Conservation (phyloP, 2,888 invertebrate species). For the Notodonta ziczac region DNA sequence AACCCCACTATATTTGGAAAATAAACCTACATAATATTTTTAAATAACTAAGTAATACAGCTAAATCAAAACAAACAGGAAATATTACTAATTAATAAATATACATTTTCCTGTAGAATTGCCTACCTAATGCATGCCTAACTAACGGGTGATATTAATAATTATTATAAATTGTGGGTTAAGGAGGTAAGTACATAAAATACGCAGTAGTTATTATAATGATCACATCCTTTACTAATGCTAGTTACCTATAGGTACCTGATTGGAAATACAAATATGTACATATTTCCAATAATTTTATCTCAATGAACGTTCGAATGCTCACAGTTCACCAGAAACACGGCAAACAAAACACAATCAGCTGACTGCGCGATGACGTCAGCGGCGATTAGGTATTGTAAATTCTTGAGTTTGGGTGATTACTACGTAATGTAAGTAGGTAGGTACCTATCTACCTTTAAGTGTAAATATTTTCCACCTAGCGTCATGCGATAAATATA, state of each 20-base stretch:
- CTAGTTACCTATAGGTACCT: no score
- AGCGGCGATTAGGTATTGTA: slow-evolving; percentile 20
- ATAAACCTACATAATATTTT: no score
- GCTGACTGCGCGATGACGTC: slow-evolving; percentile 32
- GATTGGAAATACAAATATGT: neutral
- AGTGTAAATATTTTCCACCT: slow-evolving; percentile 12
- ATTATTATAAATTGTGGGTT: no score
- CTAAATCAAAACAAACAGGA: slow-evolving; percentile 25
- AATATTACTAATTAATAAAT: slow-evolving; percentile 9
- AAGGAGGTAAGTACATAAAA: no score
- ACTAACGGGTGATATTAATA: no score
- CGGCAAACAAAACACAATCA: slow-evolving; percentile 17
- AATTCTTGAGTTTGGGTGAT: slow-evolving; percentile 15
- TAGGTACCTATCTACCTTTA: neutral
- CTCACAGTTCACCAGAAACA: neutral
- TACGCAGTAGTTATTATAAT: no score
- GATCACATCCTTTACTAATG: no score
- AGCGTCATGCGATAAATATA: slow-evolving; percentile 21
- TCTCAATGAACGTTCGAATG: neutral
- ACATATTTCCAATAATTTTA: neutral
- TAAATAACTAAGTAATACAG: neutral
- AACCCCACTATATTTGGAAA: no score
- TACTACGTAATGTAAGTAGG: slow-evolving; percentile 11
- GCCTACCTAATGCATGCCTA: no score
- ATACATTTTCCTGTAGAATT: neutral